Percentiles rank a stretch among this genome's conserved stretches.
Evolutionary conservation across 1,140 invertebrate genomes (phyloP).

Genomic region (Drosophila tsacasi): DNA sequence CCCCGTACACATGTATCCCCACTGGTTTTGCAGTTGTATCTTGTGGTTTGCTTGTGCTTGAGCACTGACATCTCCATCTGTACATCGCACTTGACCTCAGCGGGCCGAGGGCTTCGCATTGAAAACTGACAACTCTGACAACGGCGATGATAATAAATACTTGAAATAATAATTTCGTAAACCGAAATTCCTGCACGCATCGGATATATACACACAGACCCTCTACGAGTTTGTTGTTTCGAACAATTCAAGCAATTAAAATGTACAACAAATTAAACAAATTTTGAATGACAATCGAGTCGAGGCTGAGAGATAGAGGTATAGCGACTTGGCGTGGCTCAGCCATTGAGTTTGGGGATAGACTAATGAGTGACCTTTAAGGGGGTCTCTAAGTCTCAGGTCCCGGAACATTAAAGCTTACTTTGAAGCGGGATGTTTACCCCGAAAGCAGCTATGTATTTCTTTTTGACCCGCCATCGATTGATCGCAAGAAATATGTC

Average conservation of each 20-base stretch:
- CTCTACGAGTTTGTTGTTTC: conserved; percentile 29
- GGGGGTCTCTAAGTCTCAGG: background rate
- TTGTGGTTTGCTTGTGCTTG: conserved; percentile 72
- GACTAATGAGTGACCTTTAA: conserved; percentile 44
- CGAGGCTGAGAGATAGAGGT: conserved; percentile 40
- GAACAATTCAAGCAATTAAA: conserved; percentile 70
- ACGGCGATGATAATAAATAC: conserved; percentile 55
- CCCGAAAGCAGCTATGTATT: background rate
- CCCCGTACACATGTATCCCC: conserved; percentile 18
- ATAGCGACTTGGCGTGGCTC: conserved; percentile 19
- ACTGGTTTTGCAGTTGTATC: conserved; percentile 16
- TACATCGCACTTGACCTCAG: conserved; percentile 65
- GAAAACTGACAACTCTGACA: conserved; percentile 43
- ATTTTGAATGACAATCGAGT: conserved; percentile 72
- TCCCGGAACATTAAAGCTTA: background rate
- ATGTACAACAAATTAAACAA: conserved; percentile 75
- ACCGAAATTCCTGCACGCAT: conserved; percentile 73
- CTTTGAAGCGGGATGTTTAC: background rate
- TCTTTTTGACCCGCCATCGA: background rate
- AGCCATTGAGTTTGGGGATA: conserved; percentile 13
- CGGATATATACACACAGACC: conserved; percentile 28
- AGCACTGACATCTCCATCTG: conserved; percentile 39
- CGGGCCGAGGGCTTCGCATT: conserved; percentile 51
- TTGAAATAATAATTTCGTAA: conserved; percentile 60
- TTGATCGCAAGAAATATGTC: conserved; percentile 11